Conservation (phyloP, 2,888 invertebrate species). For the Craniophora ligustri region DNA sequence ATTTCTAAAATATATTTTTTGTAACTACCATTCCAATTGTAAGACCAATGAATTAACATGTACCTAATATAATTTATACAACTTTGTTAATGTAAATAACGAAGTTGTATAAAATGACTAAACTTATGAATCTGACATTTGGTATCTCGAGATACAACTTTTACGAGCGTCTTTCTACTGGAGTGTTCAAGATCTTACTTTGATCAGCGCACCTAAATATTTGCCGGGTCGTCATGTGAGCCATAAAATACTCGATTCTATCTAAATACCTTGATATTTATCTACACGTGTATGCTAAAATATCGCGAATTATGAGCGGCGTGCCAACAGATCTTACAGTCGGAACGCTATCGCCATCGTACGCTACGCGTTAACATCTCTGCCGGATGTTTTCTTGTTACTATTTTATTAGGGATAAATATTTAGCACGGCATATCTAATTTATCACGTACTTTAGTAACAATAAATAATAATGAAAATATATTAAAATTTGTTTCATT, state of each 20-base stretch:
- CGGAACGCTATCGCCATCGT: conserved; percentile 1
- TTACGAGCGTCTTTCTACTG: conserved; percentile 15
- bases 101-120: conserved; percentile 5
- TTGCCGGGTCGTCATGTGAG: conserved; percentile 29
- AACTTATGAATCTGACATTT: conserved; percentile 13
- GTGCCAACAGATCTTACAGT: conserved; percentile 10
- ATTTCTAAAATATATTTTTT: too few species aligned
- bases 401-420: background rate
- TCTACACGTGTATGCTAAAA: conserved; percentile 18
- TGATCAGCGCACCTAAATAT: conserved; percentile 33
- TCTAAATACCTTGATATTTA: conserved; percentile 29
- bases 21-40: too few species aligned
- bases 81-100: too few species aligned
- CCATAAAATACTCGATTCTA: conserved; percentile 35
- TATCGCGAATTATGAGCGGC: conserved; percentile 8
- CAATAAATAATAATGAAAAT: too few species aligned
- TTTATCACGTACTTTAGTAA: background rate
- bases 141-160: conserved; percentile 7
- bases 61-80: too few species aligned
- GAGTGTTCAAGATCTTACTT: conserved; percentile 21
- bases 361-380: background rate
- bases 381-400: conserved; percentile 1
- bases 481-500: too few species aligned
- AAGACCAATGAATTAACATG: too few species aligned
- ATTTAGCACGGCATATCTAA: background rate